Conservation (phyloP, 2,888 invertebrate genomes). For the Cephus rjabovi region DNA sequence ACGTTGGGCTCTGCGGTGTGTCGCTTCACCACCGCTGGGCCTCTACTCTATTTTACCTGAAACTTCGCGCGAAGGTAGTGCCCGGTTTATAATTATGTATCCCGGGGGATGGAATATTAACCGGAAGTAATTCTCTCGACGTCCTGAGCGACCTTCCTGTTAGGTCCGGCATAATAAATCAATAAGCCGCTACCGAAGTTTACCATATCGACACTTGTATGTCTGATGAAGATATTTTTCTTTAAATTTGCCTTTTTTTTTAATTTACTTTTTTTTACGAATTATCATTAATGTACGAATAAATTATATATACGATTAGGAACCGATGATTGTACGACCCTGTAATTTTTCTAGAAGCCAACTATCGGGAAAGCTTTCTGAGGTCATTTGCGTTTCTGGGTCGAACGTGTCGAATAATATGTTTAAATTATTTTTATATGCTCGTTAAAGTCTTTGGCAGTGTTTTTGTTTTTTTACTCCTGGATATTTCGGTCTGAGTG, state of each 20-base stretch:
- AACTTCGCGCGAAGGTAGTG: conserved; percentile 36
- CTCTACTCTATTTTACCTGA: conserved; percentile 35
- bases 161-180: background rate
- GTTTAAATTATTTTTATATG: background rate
- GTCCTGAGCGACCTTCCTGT: background rate
- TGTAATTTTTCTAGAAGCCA: background rate
- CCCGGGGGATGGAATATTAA: conserved; percentile 36
- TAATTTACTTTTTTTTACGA: background rate
- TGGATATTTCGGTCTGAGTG: background rate
- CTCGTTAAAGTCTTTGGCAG: background rate
- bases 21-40: background rate
- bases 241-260: too few relatives aligned
- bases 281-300: background rate
- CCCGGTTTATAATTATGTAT: conserved; percentile 44
- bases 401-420: conserved; percentile 7
- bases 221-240: background rate
- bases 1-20: conserved; percentile 43
- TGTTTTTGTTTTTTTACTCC: background rate
- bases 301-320: background rate
- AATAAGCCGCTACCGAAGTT: background rate
- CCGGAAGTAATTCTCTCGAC: conserved; percentile 40
- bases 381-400: conserved; percentile 1
- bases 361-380: background rate
- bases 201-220: background rate
- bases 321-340: background rate